phyloP scores from a whole-genome alignment of 2,797 vertebrate species.

The Paramormyrops hopkinsi region DNA sequence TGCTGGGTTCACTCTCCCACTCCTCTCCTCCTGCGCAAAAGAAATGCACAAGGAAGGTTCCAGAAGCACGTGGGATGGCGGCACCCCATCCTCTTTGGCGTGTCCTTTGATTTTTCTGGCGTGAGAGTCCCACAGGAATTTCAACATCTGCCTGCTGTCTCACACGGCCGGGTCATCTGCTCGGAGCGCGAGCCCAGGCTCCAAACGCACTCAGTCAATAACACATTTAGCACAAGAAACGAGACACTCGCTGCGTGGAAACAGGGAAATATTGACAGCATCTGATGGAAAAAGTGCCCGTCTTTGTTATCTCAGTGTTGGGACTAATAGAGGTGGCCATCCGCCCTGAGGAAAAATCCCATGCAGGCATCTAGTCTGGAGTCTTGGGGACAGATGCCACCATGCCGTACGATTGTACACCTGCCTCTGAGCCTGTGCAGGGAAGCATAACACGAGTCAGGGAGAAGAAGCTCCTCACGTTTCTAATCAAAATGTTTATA shows the following conservation, averaged over 20 bases:
- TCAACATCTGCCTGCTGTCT: conserved; percentile 4
- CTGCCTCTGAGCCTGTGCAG: background rate
- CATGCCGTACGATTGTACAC: background rate
- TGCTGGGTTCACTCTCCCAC: no score
- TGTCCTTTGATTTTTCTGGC: conserved; percentile 5
- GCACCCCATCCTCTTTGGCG: background rate
- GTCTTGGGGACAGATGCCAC: conserved; percentile 14
- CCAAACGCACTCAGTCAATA: conserved; percentile 49
- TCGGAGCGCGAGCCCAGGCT: conserved; percentile 28
- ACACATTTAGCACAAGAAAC: conserved; percentile 59
- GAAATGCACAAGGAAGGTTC: background rate
- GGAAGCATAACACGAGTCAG: background rate
- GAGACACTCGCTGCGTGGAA: conserved; percentile 53
- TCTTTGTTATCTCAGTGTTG: conserved; percentile 62
- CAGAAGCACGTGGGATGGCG: background rate
- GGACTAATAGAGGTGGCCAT: conserved; percentile 54
- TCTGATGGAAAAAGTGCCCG: conserved; percentile 52
- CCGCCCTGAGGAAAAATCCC: conserved; percentile 43
- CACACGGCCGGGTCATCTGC: background rate
- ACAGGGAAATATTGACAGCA: conserved; percentile 68
- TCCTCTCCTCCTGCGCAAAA: background rate
- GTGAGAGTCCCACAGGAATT: background rate
- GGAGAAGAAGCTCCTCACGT: background rate
- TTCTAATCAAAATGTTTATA: background rate
- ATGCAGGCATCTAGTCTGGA: conserved; percentile 45